Evolutionary conservation across 2,797 vertebrate species (phyloP).

Genomic region (Neosilurus mollespiculum): DNA sequence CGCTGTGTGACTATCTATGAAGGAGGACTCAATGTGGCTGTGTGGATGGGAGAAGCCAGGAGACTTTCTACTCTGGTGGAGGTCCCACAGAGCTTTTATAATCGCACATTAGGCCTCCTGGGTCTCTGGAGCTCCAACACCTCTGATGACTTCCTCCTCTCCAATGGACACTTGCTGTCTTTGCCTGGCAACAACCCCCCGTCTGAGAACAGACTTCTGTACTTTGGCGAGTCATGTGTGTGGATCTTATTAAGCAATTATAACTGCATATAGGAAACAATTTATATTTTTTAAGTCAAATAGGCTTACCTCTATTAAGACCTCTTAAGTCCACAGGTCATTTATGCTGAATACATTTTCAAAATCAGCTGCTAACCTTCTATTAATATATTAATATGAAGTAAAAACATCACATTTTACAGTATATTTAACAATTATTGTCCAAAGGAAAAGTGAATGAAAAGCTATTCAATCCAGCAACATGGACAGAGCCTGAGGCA

Average conservation of each 20-base stretch:
- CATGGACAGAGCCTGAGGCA: too few species aligned
- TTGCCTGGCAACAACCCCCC: constrained; percentile 61
- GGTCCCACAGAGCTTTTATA: constrained; percentile 76
- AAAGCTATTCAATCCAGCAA: too few species aligned
- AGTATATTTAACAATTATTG: too few species aligned
- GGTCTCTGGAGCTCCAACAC: constrained; percentile 76
- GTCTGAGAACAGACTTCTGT: constrained; percentile 65
- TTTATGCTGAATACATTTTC: not conserved
- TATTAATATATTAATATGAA: not conserved
- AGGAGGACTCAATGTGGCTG: constrained; percentile 72
- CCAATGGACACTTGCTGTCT: constrained; percentile 66
- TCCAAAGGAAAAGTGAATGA: too few species aligned
- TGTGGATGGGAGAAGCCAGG: constrained; percentile 61
- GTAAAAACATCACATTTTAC: not conserved
- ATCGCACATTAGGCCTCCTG: constrained; percentile 79
- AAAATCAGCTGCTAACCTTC: not conserved
- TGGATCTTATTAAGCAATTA: constrained; percentile 39
- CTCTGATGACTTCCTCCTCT: constrained; percentile 76
- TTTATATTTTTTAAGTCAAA: not conserved
- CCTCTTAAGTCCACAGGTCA: not conserved
- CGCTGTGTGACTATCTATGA: constrained; percentile 70
- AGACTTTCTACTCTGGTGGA: constrained; percentile 70
- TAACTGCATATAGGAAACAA: not conserved
- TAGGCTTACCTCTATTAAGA: too few species aligned
- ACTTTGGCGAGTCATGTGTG: constrained; percentile 80